A percentile compares a stretch with the other conserved stretches of the same genome.
Conservation (phyloP, 2,888 invertebrate genomes). For the Acanthosoma haemorrhoidale region DNA sequence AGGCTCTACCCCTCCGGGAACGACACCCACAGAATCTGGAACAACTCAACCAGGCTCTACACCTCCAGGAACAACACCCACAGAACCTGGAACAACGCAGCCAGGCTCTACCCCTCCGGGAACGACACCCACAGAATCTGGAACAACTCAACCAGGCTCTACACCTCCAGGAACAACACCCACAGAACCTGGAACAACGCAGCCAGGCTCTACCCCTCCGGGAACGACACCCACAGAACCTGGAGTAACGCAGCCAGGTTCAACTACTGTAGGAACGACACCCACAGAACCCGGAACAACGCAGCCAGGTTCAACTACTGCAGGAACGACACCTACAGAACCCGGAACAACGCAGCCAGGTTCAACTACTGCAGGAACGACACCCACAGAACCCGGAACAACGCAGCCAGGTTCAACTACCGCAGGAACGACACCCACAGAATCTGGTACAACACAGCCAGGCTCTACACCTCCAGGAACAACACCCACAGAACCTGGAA, state of each 20-base stretch:
- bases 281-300: conserved; percentile 39
- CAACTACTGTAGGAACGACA: conserved; percentile 32
- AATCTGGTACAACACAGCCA: conserved; percentile 32
- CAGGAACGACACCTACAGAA: conserved; percentile 26
- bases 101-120: conserved; percentile 34
- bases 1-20: conserved; percentile 38
- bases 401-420: conserved; percentile 29
- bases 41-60: conserved; percentile 40
- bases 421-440: conserved; percentile 30
- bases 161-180: conserved; percentile 20
- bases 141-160: conserved; percentile 32
- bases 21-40: conserved; percentile 41
- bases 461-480: conserved; percentile 31
- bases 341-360: conserved; percentile 28
- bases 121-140: conserved; percentile 33
- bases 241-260: conserved; percentile 22
- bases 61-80: conserved; percentile 39
- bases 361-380: conserved; percentile 27
- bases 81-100: conserved; percentile 18
- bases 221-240: conserved; percentile 33
- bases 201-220: conserved; percentile 8
- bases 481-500: conserved; percentile 33
- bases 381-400: conserved; percentile 30
- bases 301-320: conserved; percentile 28
- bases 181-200: conserved; percentile 27